Evolutionary conservation across 2,888 invertebrate species (phyloP).

Genomic region (Bembecia ichneumoniformis): DNA sequence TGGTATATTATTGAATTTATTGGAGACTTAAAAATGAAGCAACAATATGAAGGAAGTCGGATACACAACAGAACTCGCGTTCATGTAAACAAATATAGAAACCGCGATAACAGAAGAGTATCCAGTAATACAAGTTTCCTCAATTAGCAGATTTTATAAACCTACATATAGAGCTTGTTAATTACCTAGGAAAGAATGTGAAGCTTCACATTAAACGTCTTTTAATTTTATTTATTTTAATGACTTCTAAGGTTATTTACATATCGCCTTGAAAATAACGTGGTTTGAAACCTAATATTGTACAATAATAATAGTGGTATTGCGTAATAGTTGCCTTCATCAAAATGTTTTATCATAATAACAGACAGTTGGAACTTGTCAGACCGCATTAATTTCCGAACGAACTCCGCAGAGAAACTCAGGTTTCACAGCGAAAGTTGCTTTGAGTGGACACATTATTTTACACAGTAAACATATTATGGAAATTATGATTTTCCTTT

Average conservation of each 20-base stretch:
- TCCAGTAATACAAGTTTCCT: no score
- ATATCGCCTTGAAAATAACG: background rate
- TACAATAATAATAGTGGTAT: background rate
- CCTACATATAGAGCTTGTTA: no score
- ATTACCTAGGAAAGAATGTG: no score
- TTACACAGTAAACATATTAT: conserved; percentile 34
- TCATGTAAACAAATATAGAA: no score
- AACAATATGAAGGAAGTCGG: no score
- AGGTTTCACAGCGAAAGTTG: conserved; percentile 47
- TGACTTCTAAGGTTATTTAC: background rate
- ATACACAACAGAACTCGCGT: no score
- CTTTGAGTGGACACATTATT: conserved; percentile 17
- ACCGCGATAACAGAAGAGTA: no score
- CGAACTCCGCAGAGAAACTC: conserved; percentile 24
- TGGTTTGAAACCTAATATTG: background rate
- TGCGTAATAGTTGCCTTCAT: background rate
- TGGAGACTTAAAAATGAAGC: no score
- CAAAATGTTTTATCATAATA: background rate
- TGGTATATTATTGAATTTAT: no score
- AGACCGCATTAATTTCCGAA: conserved; percentile 20
- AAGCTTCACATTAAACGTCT: no score
- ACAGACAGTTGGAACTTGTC: conserved; percentile 13
- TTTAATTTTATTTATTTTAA: no score
- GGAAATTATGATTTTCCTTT: conserved; percentile 44
- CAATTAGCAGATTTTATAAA: no score